Evolutionary conservation across 2,113 vertebrate genomes (phyloP).

Genomic region (Narcine bancroftii): DNA sequence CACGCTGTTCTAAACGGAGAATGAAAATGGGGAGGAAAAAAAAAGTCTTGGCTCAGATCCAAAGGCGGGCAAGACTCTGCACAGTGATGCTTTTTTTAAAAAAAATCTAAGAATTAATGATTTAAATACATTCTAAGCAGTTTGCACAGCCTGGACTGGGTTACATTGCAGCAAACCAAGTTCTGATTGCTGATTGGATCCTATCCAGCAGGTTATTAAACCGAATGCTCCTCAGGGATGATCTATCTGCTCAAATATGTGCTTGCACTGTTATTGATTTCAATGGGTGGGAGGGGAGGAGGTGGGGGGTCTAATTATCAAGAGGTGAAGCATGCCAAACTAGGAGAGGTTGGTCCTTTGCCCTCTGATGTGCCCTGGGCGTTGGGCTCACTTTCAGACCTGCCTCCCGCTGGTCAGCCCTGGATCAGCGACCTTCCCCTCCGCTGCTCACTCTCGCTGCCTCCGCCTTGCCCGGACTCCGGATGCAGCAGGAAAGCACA

Average conservation of each 20-base stretch:
- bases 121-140: neutral
- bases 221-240: constrained; percentile 17
- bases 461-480: no score
- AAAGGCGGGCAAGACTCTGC: constrained; percentile 24
- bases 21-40: neutral
- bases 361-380: neutral
- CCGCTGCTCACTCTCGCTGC: no score
- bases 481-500: neutral
- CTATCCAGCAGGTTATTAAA: constrained; percentile 30
- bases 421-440: neutral
- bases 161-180: constrained; percentile 32
- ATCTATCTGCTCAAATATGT: constrained; percentile 29
- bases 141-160: neutral
- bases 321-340: neutral
- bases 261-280: neutral
- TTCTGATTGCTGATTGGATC: constrained; percentile 34
- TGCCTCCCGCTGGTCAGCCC: neutral
- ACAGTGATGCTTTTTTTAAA: constrained; percentile 12
- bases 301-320: constrained; percentile 8
- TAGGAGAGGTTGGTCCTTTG: neutral
- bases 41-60: constrained; percentile 21
- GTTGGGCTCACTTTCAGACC: neutral
- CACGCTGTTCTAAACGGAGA: constrained; percentile 25
- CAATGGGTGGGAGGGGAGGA: neutral
- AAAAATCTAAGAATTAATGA: constrained; percentile 7